Evolutionary conservation across 2,888 invertebrate species (phyloP).

Genomic region (Clivina fossor): DNA sequence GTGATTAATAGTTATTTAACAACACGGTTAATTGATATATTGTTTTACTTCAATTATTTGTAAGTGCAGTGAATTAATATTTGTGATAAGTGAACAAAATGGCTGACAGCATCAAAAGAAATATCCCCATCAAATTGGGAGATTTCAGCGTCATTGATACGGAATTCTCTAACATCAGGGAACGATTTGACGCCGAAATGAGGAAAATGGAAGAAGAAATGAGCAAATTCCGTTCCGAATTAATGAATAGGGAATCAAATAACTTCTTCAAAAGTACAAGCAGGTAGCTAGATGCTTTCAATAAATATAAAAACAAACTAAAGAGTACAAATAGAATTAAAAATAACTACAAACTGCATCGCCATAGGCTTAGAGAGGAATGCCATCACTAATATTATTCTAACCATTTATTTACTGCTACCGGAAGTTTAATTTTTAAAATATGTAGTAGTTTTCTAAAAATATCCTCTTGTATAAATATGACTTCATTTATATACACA

Average conservation of each 20-base stretch:
- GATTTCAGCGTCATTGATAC: constrained; percentile 95
- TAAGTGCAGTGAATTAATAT: constrained; percentile 17
- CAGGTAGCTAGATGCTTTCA: too few relatives aligned
- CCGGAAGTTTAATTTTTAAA: too few relatives aligned
- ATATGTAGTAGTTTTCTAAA: too few relatives aligned
- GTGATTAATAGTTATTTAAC: too few relatives aligned
- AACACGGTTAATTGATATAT: constrained; percentile 12
- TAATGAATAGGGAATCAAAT: constrained; percentile 90
- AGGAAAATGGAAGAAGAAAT: constrained; percentile 98
- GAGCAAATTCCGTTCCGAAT: constrained; percentile 89
- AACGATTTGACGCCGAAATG: constrained; percentile 96
- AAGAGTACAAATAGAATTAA: too few relatives aligned
- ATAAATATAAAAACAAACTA: too few relatives aligned
- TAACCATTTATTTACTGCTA: too few relatives aligned
- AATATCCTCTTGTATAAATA: too few relatives aligned
- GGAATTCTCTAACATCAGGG: constrained; percentile 94
- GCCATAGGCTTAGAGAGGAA: too few relatives aligned
- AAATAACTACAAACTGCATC: too few relatives aligned
- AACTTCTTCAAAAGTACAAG: constrained; percentile 88
- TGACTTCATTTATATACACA: too few relatives aligned
- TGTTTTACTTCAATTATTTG: constrained; percentile 13
- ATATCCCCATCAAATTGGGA: constrained; percentile 91
- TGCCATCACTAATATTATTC: too few relatives aligned
- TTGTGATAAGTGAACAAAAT: constrained; percentile 55
- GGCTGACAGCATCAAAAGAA: constrained; percentile 73